phyloP scores from a whole-genome alignment of 1,140 invertebrate genomes.

The Pogonomyrmex barbatus region DNA sequence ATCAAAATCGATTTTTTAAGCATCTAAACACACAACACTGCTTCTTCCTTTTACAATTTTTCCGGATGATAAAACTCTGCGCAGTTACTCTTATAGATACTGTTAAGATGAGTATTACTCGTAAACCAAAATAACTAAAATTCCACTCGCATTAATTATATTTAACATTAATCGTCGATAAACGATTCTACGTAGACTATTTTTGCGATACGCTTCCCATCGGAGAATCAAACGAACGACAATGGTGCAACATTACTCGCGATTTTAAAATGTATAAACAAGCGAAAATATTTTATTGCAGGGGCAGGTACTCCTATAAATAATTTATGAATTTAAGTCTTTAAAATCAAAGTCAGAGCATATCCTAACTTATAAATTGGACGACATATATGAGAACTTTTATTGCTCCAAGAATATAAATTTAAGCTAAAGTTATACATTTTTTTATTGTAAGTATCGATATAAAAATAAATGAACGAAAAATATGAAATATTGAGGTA shows the following conservation, averaged over 20 bases:
- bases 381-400: not conserved
- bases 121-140: conserved; percentile 12
- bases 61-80: conserved; percentile 23
- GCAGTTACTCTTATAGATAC: conserved; percentile 25
- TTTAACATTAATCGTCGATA: not conserved
- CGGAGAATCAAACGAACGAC: conserved; percentile 46
- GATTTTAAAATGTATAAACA: conserved; percentile 20
- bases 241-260: conserved; percentile 37
- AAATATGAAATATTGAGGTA: not conserved
- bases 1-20: conserved; percentile 23
- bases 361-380: conserved; percentile 29
- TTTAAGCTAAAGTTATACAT: conserved; percentile 32
- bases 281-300: not conserved
- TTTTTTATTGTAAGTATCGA: not conserved
- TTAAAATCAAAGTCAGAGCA: conserved; percentile 6
- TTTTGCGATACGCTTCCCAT: conserved; percentile 37
- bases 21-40: conserved; percentile 39
- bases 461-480: conserved; percentile 12
- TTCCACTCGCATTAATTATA: conserved; percentile 19
- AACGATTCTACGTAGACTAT: conserved; percentile 45
- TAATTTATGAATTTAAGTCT: conserved; percentile 10
- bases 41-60: conserved; percentile 31
- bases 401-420: conserved; percentile 20
- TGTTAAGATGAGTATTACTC: conserved; percentile 27
- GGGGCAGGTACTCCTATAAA: not conserved